Conservation (phyloP, 2,797 vertebrate species). For the Fistularia commersonii region DNA sequence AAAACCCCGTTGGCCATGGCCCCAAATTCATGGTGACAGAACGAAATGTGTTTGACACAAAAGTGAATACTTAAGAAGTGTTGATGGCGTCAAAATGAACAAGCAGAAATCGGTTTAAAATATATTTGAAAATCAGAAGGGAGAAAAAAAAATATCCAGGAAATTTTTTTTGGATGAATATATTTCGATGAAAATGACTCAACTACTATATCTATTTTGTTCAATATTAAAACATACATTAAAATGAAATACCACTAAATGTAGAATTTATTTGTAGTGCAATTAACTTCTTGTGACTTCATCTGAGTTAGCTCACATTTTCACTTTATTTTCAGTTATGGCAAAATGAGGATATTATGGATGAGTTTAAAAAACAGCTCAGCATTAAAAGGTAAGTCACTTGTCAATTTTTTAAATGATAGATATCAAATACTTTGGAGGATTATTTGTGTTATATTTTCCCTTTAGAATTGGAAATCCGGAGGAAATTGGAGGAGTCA, state of each 20-base stretch:
- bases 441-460: too few species aligned
- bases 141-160: not conserved
- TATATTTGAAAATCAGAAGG: too few species aligned
- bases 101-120: too few species aligned
- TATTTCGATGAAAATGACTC: not conserved
- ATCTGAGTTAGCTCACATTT: not conserved
- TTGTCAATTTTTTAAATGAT: too few species aligned
- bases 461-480: slow-evolving; percentile 81
- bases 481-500: slow-evolving; percentile 79
- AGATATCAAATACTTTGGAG: too few species aligned
- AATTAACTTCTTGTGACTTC: not conserved
- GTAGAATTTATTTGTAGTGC: not conserved
- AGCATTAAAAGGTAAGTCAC: slow-evolving; percentile 75
- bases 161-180: not conserved
- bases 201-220: not conserved
- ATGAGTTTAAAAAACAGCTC: slow-evolving; percentile 58
- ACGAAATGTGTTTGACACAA: too few species aligned
- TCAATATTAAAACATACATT: too few species aligned
- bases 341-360: slow-evolving; percentile 58
- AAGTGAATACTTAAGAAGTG: too few species aligned
- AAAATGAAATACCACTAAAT: too few species aligned
- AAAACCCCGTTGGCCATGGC: too few species aligned
- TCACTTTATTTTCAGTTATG: slow-evolving; percentile 67
- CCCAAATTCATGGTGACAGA: too few species aligned
- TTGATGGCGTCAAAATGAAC: too few species aligned